phyloP scores from a whole-genome alignment of 2,797 vertebrate species.

The Botia almorhae region DNA sequence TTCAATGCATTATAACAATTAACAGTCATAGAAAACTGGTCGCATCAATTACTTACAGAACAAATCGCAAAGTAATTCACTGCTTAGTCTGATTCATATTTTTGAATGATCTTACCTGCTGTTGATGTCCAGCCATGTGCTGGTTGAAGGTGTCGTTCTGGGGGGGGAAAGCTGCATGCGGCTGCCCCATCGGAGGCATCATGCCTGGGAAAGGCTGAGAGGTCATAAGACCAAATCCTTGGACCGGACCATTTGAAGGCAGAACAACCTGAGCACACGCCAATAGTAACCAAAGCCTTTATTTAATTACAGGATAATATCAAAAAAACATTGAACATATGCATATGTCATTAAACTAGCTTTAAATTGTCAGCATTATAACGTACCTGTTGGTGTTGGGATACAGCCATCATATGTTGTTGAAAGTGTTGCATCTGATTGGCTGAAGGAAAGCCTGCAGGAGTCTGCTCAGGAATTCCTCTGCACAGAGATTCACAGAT shows the following conservation, averaged over 20 bases:
- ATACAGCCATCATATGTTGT: conserved; percentile 84
- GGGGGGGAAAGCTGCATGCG: conserved; percentile 77
- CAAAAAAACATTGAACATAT: not conserved
- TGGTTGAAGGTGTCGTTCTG: conserved; percentile 78
- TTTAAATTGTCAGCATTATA: no score
- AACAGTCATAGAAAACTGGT: not conserved
- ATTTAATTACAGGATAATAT: not conserved
- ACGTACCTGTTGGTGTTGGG: conserved; percentile 91
- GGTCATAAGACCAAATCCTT: conserved; percentile 84
- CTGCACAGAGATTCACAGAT: conserved; percentile 54
- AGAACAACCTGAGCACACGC: conserved; percentile 64
- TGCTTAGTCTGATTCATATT: not conserved
- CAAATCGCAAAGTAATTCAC: not conserved
- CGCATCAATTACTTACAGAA: no score
- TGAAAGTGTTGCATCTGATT: conserved; percentile 84
- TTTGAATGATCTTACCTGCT: conserved; percentile 74
- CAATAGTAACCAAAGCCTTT: not conserved
- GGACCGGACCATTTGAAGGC: conserved; percentile 92
- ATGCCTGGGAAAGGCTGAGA: conserved; percentile 85
- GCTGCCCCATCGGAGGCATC: conserved; percentile 83
- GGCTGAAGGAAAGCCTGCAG: conserved; percentile 78
- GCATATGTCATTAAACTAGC: not conserved
- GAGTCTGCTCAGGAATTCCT: conserved; percentile 73
- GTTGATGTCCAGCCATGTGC: conserved; percentile 78
- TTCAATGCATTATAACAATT: not conserved